Evolutionary conservation across 2,888 invertebrate genomes (phyloP), one percentile per base, ranked within the genome.

Genomic region (Tetranychus truncatus): DNA sequence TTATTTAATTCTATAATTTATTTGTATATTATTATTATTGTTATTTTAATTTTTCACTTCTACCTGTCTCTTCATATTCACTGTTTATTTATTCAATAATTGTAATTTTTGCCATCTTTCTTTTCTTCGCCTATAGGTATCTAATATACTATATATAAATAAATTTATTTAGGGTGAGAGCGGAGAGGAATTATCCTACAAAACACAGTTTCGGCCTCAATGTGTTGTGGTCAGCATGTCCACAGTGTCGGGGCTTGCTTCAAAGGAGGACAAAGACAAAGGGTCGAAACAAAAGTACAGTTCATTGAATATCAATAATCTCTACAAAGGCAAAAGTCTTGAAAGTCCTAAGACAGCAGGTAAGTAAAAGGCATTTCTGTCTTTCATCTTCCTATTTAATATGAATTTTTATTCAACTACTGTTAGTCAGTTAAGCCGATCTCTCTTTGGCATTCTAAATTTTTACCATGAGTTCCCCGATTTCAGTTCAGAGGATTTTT

Each of bases 301-400:
- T 85, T 90, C 93, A 84, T 88, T 95, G 87, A 94, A 95, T 88
- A 95, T 95, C 88, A 95, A 95, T 90, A 93, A 88, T 87, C 88
- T 95, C 85, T 95, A 93, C 86, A 90, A 91, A 80, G 84, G 84
- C 75, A 88, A 84, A 79, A 83, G 82, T 80, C 81, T 81, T 77
- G 82, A 83, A 80, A 82, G 82, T 79, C 83, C 82, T 77, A 84
- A 83, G 81, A 81, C 83, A 77, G 78, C 82, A 78, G 83, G 83
- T 83, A 80, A 79, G 79, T 45, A 15, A 9, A 55, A 55, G 9
- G 15, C 55, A 55, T 55, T 34, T 34, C 24, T 34, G 34, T 55
- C 9, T 55, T 55, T 55, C 55, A 55, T 55, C 9, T 55, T 55
- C 15, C 15, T 55, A 9, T 55, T 55, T 55, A 55, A 15, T 55